A percentile compares a stretch with the other conserved stretches of the same genome.
Conservation (phyloP, 64 coral and sea anemone species). For the Dendronephthya gigantea region DNA sequence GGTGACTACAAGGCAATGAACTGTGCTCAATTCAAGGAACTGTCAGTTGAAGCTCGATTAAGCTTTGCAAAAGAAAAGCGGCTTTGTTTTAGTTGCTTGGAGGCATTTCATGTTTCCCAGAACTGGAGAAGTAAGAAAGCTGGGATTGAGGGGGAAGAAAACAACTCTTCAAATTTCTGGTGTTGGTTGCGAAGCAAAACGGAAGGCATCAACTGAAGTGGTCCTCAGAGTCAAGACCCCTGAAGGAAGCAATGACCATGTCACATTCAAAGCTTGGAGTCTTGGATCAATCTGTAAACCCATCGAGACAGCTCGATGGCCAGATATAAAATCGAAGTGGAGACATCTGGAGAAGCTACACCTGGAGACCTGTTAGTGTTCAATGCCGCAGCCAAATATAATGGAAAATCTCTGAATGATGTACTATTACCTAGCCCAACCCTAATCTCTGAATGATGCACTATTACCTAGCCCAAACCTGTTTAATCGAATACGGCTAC, state of each 20-base stretch:
- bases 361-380: not conserved
- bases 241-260: not conserved
- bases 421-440: not conserved
- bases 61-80: too few relatives aligned
- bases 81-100: too few relatives aligned
- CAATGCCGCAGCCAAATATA: not conserved
- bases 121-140: too few relatives aligned
- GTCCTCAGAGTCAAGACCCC: not conserved
- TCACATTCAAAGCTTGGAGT: not conserved
- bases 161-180: not conserved
- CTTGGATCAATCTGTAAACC: not conserved
- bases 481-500: not conserved
- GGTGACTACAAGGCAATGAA: too few relatives aligned
- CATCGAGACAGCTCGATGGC: not conserved
- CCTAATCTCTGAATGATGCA: not conserved
- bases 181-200: too few relatives aligned
- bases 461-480: not conserved
- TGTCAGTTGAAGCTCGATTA: too few relatives aligned
- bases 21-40: too few relatives aligned
- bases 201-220: not conserved
- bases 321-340: not conserved
- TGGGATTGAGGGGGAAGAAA: not conserved
- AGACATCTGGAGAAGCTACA: not conserved
- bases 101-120: too few relatives aligned
- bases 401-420: not conserved